A percentile compares a stretch with the other conserved stretches of the same genome.
Conservation (phyloP, 2,113 vertebrate genomes). For the Myotis brandtii region DNA sequence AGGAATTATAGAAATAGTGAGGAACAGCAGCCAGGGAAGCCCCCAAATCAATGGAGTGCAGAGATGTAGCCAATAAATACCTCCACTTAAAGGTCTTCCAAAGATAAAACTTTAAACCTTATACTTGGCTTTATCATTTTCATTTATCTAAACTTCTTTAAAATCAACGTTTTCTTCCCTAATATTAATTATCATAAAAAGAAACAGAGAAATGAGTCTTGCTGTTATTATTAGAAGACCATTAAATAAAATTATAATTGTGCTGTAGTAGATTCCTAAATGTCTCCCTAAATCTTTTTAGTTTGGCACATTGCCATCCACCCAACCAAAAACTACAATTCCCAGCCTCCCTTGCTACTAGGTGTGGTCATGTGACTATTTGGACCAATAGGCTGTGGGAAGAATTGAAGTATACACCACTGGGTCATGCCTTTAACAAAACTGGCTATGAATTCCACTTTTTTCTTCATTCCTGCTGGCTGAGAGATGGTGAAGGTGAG, state of each 20-base stretch:
- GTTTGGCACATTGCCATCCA: background rate
- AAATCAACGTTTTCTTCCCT: constrained; percentile 13
- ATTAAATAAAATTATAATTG: background rate
- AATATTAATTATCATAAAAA: background rate
- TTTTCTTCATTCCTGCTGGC: background rate
- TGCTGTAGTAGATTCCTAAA: background rate
- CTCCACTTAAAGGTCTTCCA: background rate
- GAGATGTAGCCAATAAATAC: background rate
- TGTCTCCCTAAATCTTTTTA: background rate
- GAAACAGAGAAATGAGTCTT: constrained; percentile 14
- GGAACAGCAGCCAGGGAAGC: background rate
- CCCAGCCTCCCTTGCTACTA: background rate
- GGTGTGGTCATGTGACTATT: background rate
- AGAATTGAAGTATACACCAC: background rate
- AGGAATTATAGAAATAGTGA: background rate
- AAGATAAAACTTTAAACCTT: background rate
- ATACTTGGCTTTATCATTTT: background rate
- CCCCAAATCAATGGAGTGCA: background rate
- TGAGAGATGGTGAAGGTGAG: background rate
- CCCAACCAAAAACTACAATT: background rate
- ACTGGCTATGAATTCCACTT: background rate
- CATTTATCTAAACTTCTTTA: background rate
- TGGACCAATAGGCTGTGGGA: background rate
- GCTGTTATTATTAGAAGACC: background rate
- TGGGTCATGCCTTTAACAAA: background rate